phyloP scores from a whole-genome alignment of 2,797 vertebrate species.

The Micromesistius poutassou region DNA sequence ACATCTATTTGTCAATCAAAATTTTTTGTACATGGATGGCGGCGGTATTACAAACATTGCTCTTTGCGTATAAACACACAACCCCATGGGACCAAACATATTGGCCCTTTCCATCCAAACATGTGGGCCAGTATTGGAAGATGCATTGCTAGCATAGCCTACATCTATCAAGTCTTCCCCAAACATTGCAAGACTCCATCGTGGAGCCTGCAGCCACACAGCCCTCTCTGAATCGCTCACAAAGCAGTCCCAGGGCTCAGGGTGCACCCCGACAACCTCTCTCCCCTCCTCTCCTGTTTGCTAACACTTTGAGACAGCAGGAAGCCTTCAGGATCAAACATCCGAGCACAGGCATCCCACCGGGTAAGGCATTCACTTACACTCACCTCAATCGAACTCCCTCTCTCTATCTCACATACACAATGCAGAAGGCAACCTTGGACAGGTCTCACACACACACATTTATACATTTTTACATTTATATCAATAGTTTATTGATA shows the following conservation, averaged over 20 bases:
- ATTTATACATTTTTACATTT: too few species aligned
- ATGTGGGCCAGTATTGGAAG: neutral
- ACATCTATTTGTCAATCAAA: neutral
- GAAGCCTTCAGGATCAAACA: conserved; percentile 21
- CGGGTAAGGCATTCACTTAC: conserved; percentile 18
- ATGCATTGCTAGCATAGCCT: neutral
- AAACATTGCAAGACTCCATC: neutral
- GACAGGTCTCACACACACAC: neutral
- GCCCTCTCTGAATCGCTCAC: neutral
- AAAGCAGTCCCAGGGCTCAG: neutral
- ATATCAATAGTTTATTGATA: too few species aligned
- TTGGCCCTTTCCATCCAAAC: neutral
- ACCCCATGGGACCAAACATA: neutral
- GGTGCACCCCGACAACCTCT: neutral
- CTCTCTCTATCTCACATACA: neutral
- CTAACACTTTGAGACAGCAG: conserved; percentile 24
- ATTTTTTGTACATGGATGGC: neutral
- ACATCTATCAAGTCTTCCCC: neutral
- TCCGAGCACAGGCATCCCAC: conserved; percentile 14
- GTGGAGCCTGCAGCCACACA: neutral
- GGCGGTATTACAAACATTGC: neutral
- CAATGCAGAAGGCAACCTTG: neutral
- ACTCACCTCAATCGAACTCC: neutral
- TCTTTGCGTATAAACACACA: neutral
- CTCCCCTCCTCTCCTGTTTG: neutral